A percentile compares a stretch with the other conserved stretches of the same genome.
Conservation (phyloP, 2,888 invertebrate genomes). For the Acanthacorydalis orientalis region DNA sequence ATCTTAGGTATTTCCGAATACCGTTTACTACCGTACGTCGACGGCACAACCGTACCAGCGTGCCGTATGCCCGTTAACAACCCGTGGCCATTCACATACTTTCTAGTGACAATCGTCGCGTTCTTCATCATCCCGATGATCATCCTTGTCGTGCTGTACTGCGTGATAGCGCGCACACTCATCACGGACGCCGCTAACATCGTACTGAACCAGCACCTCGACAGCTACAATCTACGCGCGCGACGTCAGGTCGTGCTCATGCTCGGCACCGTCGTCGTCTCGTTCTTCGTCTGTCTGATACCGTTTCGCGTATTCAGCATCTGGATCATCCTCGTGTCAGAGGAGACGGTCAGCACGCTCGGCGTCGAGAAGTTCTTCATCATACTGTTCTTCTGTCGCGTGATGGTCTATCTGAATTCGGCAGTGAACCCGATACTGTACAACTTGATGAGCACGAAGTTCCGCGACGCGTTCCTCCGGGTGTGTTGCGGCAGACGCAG, state of each 20-base stretch:
- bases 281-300: slow-evolving; percentile 76
- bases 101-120: slow-evolving; percentile 57
- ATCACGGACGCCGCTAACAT: slow-evolving; percentile 51
- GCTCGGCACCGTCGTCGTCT: slow-evolving; percentile 71
- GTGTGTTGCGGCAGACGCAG: slow-evolving; percentile 41
- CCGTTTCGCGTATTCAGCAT: slow-evolving; percentile 71
- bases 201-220: slow-evolving; percentile 52
- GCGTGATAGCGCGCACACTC: slow-evolving; percentile 67
- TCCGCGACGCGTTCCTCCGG: slow-evolving; percentile 60
- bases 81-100: slow-evolving; percentile 61
- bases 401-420: slow-evolving; percentile 78
- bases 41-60: slow-evolving; percentile 51
- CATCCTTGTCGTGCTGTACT: slow-evolving; percentile 63
- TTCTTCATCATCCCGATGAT: slow-evolving; percentile 71
- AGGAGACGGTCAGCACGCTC: slow-evolving; percentile 46
- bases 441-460: slow-evolving; percentile 82
- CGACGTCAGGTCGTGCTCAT: slow-evolving; percentile 72
- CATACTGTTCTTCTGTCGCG: slow-evolving; percentile 65
- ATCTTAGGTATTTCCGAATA: slow-evolving; percentile 62
- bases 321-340: slow-evolving; percentile 65
- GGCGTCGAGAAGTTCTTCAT: slow-evolving; percentile 68
- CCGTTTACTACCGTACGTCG: slow-evolving; percentile 45
- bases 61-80: slow-evolving; percentile 67
- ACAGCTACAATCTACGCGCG: slow-evolving; percentile 52
- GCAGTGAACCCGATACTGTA: slow-evolving; percentile 85